Percentiles rank a stretch among this genome's conserved stretches.
Evolutionary conservation across 2,113 vertebrate genomes (phyloP).

Genomic region (Campylomormyrus tamandua): DNA sequence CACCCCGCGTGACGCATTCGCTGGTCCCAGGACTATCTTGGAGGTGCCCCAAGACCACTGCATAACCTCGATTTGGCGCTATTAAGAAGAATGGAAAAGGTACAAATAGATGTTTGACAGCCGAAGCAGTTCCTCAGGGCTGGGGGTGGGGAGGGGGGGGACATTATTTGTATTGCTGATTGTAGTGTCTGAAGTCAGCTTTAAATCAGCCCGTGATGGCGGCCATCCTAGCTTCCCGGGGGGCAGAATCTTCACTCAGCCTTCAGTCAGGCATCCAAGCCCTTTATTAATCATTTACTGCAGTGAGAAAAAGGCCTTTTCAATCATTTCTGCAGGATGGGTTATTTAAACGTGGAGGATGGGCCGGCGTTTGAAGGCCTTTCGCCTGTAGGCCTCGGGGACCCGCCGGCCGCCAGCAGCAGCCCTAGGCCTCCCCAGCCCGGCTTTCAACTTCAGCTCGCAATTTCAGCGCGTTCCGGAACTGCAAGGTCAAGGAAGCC

Average conservation of each 20-base stretch:
- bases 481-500: neutral
- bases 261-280: neutral
- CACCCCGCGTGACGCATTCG: neutral
- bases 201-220: neutral
- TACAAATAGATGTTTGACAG: neutral
- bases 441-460: neutral
- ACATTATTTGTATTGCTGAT: slow-evolving; percentile 2
- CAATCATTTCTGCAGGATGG: slow-evolving; percentile 7
- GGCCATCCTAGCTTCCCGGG: neutral
- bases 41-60: neutral
- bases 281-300: slow-evolving; percentile 13
- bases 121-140: neutral
- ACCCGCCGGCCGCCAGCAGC: neutral
- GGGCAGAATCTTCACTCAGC: neutral
- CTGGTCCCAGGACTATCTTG: neutral
- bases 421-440: neutral
- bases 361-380: neutral
- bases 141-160: neutral
- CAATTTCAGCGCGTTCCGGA: neutral
- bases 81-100: neutral
- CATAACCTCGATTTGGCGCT: neutral
- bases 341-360: slow-evolving; percentile 12
- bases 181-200: neutral
- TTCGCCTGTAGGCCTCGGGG: neutral
- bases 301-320: neutral